Conservation (phyloP, 1,140 invertebrate genomes). For the Nephotettix cincticeps region DNA sequence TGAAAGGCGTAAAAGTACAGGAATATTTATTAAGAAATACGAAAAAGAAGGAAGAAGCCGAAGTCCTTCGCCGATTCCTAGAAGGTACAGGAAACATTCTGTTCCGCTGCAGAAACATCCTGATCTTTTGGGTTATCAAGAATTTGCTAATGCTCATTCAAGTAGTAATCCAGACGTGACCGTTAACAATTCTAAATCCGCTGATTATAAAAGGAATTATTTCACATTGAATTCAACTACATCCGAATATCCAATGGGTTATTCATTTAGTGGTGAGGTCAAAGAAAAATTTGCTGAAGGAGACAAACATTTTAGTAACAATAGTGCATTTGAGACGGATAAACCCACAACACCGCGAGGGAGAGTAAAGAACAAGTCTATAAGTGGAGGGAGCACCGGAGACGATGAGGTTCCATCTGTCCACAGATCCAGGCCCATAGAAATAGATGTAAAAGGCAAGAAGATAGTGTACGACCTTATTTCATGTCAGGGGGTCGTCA, state of each 20-base stretch:
- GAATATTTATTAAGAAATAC: background rate
- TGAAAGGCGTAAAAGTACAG: background rate
- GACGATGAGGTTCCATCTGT: conserved; percentile 3
- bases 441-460: background rate
- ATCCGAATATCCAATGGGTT: too few species aligned
- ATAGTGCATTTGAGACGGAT: too few species aligned
- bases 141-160: too few species aligned
- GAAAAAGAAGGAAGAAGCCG: conserved; percentile 11
- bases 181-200: too few species aligned
- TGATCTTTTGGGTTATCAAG: too few species aligned
- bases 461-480: background rate
- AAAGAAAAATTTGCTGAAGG: background rate
- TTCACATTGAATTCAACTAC: too few species aligned
- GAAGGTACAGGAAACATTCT: conserved; percentile 2
- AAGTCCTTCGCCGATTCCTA: conserved; percentile 4
- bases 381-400: conserved; percentile 3
- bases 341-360: background rate
- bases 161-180: too few species aligned
- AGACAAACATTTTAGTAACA: too few species aligned
- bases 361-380: background rate
- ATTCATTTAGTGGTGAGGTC: too few species aligned
- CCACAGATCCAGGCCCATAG: background rate
- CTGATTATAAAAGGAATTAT: too few species aligned
- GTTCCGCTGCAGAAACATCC: background rate
- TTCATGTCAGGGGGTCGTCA: background rate